A percentile compares a stretch with the other conserved stretches of the same genome.
phyloP scores from a whole-genome alignment of 2,888 invertebrate species.

The Eretmocerus hayati region DNA sequence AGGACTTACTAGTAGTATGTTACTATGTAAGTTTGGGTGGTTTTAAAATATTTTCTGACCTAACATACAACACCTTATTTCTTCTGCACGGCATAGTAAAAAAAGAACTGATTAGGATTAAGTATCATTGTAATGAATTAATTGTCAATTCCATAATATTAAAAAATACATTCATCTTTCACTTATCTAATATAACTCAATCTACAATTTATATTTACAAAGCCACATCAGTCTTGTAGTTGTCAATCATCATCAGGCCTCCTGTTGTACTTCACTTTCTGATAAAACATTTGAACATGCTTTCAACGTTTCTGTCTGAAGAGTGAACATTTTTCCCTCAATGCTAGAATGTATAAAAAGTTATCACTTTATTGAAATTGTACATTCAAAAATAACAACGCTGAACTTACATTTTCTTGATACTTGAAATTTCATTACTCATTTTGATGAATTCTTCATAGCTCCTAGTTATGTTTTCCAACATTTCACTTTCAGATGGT shows the following conservation, averaged over 20 bases:
- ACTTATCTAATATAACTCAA: too few species aligned
- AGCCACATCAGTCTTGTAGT: neutral
- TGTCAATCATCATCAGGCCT: neutral
- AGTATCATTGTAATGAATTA: too few species aligned
- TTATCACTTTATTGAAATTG: neutral
- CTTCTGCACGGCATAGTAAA: too few species aligned
- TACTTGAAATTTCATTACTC: conserved; percentile 8
- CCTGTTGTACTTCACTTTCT: neutral
- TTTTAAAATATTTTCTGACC: too few species aligned
- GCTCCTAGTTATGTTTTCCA: conserved; percentile 9
- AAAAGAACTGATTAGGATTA: too few species aligned
- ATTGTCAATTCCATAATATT: too few species aligned
- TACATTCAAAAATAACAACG: neutral
- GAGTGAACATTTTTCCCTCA: conserved; percentile 10
- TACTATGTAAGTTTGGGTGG: too few species aligned
- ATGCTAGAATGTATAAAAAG: conserved; percentile 16
- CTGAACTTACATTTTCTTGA: conserved; percentile 18
- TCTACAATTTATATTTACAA: too few species aligned
- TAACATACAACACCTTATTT: too few species aligned
- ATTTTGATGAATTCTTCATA: conserved; percentile 12
- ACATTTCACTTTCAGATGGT: conserved; percentile 4
- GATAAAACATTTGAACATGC: conserved; percentile 5
- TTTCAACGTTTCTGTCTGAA: conserved; percentile 14
- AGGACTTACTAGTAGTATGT: too few species aligned
- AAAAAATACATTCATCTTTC: too few species aligned